Evolutionary conservation across 2,113 vertebrate species (phyloP), one percentile per base, ranked within the genome.

Genomic region (Alces alces): DNA sequence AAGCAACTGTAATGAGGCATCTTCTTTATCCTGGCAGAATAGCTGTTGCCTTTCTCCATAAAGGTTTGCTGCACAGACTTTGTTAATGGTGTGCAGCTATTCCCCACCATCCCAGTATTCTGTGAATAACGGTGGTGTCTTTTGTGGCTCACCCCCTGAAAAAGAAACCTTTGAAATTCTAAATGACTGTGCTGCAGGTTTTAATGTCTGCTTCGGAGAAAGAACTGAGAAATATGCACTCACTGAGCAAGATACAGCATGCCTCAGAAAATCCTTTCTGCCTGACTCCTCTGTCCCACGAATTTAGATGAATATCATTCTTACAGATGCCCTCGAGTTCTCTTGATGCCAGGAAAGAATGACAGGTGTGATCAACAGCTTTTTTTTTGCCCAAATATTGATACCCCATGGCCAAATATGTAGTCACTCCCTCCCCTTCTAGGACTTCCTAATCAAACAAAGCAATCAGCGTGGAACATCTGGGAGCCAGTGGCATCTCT

Each of bases 101-200:
- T 98, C 98, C 97, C 97, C 95, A 57, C 98, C 97, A 98, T 98
- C 73, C 98, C 93, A 86, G 97, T 96, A 98, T 98, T 98, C 96
- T 98, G 97, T 98, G 98, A 98, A 95, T 98, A 98, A 95, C 95
- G 45, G 82, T 98, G 97, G 93, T 97, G 97, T 96, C 98, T 99
- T 99, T 98, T 98, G 98, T 98, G 97, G 98, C 98, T 98, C 98
- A 98, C 97, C 97, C 98, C 98, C 98, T 98, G 97, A 99, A 98
- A 98, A 99, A 98, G 98, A 98, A 99, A 97, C 96, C 98, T 98
- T 98, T 99, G 98, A 99, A 99, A 98, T 98, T 98, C 98, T 98
- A 98, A 98, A 98, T 98, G 98, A 98, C 98, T 98, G 95, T 98
- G 98, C 98, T 96, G 98, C 45, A 85, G 98, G 98, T 98, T 99